Evolutionary conservation across 2,888 invertebrate genomes (phyloP).

Genomic region (Brachypalpus laphriformis): DNA sequence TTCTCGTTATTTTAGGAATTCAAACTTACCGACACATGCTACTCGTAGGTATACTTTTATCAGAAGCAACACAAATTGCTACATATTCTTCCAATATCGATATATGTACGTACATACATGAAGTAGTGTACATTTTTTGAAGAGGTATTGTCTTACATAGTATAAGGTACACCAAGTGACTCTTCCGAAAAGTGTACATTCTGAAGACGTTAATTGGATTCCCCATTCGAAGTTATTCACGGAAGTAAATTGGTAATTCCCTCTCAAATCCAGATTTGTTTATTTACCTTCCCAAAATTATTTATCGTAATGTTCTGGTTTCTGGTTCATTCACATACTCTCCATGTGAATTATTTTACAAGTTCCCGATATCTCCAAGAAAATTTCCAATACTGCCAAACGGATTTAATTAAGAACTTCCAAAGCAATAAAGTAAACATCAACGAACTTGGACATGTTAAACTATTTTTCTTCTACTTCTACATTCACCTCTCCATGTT

Average conservation of each 20-base stretch:
- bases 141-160: no score
- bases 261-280: background rate
- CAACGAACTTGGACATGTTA: background rate
- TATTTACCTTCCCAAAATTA: background rate
- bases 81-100: no score
- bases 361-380: background rate
- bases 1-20: no score
- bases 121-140: no score
- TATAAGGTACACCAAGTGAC: no score
- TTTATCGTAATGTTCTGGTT: background rate
- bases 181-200: no score
- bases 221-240: background rate
- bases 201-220: background rate
- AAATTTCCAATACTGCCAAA: background rate
- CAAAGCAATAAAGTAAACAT: conserved; percentile 4
- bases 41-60: no score
- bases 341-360: background rate
- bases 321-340: background rate
- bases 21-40: no score
- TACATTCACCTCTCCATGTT: no score
- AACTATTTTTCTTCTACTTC: background rate
- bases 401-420: background rate
- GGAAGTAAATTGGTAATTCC: background rate
- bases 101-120: no score
- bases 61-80: no score